phyloP scores from a whole-genome alignment of 2,797 vertebrate species.

The Sebastes matsubarae region DNA sequence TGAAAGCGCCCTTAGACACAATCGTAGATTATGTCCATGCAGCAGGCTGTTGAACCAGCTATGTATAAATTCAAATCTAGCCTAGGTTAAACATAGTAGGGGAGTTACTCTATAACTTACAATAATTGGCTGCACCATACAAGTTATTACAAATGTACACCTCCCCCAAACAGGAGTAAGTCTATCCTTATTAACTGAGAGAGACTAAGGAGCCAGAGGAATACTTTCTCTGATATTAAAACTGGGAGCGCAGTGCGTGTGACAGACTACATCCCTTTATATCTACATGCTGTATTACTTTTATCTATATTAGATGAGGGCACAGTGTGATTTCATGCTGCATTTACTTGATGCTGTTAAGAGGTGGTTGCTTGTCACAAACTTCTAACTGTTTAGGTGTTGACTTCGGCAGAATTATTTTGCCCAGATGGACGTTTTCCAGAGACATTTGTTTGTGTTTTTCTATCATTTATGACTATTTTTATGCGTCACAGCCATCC shows the following conservation, averaged over 20 bases:
- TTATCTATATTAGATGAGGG: too few species aligned
- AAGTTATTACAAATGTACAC: not conserved
- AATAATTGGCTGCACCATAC: not conserved
- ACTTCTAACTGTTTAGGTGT: not conserved
- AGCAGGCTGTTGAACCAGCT: not conserved
- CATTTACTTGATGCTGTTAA: not conserved
- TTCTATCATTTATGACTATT: not conserved
- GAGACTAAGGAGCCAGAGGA: not conserved
- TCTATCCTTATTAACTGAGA: not conserved
- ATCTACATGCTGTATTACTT: not conserved
- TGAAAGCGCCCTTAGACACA: not conserved
- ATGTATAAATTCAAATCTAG: not conserved
- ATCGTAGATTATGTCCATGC: not conserved
- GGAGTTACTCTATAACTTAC: not conserved
- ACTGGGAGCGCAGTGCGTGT: not conserved
- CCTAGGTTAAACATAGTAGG: not conserved
- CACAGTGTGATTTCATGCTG: not conserved
- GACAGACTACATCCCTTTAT: not conserved
- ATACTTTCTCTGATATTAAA: not conserved
- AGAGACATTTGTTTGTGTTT: not conserved
- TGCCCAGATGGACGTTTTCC: not conserved
- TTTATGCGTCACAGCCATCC: not conserved
- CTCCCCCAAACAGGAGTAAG: not conserved
- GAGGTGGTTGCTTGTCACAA: not conserved
- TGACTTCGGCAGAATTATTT: not conserved